A percentile compares a stretch with the other conserved stretches of the same genome.
phyloP scores from a whole-genome alignment of 2,888 invertebrate species.

The Machimus atricapillus region DNA sequence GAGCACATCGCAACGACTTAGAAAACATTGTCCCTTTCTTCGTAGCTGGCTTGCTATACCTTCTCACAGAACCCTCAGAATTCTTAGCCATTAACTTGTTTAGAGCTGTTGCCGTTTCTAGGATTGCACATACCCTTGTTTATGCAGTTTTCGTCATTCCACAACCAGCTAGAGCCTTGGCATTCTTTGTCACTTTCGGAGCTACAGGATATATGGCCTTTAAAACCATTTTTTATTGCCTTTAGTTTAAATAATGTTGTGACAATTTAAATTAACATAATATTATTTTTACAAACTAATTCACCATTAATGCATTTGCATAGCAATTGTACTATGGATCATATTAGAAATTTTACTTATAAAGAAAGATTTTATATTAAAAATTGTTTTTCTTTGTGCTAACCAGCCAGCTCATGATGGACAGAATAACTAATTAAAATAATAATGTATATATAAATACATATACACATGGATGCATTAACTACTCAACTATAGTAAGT shows the following conservation, averaged over 20 bases:
- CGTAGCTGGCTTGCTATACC: conserved; percentile 64
- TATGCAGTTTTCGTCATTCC: conserved; percentile 66
- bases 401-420: no score
- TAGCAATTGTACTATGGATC: neutral
- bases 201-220: conserved; percentile 65
- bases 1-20: conserved; percentile 69
- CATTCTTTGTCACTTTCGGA: conserved; percentile 61
- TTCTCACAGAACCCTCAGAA: conserved; percentile 63
- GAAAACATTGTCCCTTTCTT: conserved; percentile 69
- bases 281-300: neutral
- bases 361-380: neutral
- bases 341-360: neutral
- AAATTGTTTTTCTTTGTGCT: neutral
- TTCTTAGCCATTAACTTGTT: conserved; percentile 64
- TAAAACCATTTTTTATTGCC: conserved; percentile 51
- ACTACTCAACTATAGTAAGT: no score
- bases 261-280: neutral
- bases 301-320: neutral
- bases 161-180: conserved; percentile 65
- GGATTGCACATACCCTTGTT: conserved; percentile 66
- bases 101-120: conserved; percentile 64
- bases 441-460: no score
- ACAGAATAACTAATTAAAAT: no score
- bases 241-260: neutral
- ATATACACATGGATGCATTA: no score